Evolutionary conservation across 2,888 invertebrate species (phyloP), one percentile per base, ranked within the genome.

Genomic region (Holacanthella duospinosa): DNA sequence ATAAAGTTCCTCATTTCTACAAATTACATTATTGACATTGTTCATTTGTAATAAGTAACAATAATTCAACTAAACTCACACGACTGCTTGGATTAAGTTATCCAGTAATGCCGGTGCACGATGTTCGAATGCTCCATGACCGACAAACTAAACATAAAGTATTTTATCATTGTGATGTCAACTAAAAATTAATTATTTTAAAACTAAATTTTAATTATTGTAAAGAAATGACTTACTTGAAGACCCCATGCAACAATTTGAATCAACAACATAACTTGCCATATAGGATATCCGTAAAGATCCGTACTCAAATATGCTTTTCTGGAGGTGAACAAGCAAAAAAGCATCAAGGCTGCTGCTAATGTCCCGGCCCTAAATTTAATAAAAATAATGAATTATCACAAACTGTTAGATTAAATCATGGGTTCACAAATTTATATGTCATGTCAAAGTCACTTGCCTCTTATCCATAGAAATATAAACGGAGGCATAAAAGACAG

Each of bases 121-220:
- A 25, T 71, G 71, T 68, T 73, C 73, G 61, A 73, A 72, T 19
- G 59, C 66, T n/a, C 73, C 73, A 59, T 73, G 73, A 12, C 73
- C 73, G 29, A 73, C n/a, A 57, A 73, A 73, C 71, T 72, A 63
- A 44, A 55, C 25, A 57, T 9, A 29, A 54, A 43, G 12, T 24
- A 19, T 24, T 12, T 44, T 6, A 25, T 55, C 9, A 55, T 25
- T 24, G 19, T 27, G 43, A 19, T 27, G 27, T 1, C 44, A 36
- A 55, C 25, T 44, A 36, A 25, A 44, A 53, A 29, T 2, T 29
- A n/a, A 55, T 56, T 16, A 59, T 29, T 56, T 55, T n/a, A 21
- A 58, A 9, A 19, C 27, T 27, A 29, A 55, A 24, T 27, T 24
- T 29, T 24, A 21, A 26, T 36, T 24, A 26, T 48, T 54, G 25